A percentile compares a stretch with the other conserved stretches of the same genome.
Conservation (phyloP, 2,797 vertebrate genomes). For the Fringilla coelebs region DNA sequence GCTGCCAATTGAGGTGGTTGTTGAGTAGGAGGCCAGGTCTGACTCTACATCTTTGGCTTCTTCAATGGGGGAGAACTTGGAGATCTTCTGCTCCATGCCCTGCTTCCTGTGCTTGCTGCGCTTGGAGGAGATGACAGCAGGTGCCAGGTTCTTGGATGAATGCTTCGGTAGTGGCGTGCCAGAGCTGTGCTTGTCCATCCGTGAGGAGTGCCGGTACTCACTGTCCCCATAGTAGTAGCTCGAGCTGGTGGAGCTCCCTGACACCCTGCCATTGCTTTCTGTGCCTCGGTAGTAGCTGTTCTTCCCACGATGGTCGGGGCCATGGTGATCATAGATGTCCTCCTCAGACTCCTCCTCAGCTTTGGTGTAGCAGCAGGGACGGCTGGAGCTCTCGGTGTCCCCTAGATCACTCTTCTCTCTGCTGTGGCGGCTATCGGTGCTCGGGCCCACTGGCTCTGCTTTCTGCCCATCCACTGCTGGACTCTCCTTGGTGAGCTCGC, state of each 20-base stretch:
- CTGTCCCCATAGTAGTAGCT: constrained; percentile 85
- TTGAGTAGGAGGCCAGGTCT: constrained; percentile 91
- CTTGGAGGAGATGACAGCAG: constrained; percentile 92
- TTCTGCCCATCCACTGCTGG: constrained; percentile 82
- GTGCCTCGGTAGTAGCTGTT: constrained; percentile 80
- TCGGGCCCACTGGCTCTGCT: constrained; percentile 70
- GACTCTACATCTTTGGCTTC: constrained; percentile 98
- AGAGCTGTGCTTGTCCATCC: constrained; percentile 79
- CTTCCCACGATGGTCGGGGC: constrained; percentile 81
- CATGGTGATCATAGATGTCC: constrained; percentile 90
- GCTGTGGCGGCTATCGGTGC: constrained; percentile 77
- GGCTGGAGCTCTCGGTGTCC: constrained; percentile 78
- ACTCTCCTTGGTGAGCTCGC: constrained; percentile 95
- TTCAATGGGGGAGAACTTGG: constrained; percentile 98
- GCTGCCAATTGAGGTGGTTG: constrained; percentile 84
- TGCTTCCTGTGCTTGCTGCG: constrained; percentile 98
- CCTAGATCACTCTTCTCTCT: constrained; percentile 76
- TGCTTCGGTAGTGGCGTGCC: constrained; percentile 83
- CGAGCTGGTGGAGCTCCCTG: constrained; percentile 76
- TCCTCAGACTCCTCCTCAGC: constrained; percentile 92
- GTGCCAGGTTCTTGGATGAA: constrained; percentile 91
- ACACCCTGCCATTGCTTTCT: constrained; percentile 86
- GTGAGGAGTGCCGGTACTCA: constrained; percentile 87
- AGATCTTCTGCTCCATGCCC: constrained; percentile 98
- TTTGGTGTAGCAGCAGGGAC: constrained; percentile 85